Evolutionary conservation across 1,140 invertebrate genomes (phyloP), one percentile per base, ranked within the genome.

Genomic region (Dufourea novaeangliae): DNA sequence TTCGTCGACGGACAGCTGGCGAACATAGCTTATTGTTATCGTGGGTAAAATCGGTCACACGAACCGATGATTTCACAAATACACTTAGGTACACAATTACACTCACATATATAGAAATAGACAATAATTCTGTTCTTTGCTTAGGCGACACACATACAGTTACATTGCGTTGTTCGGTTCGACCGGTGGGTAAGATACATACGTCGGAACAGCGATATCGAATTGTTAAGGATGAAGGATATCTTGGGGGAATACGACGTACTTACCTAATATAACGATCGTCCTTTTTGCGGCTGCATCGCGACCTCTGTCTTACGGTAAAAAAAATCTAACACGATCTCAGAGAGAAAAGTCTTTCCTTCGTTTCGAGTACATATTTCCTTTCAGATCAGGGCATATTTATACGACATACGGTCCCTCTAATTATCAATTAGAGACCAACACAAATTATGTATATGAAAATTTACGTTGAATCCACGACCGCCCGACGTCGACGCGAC

Each of bases 71-170:
- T 85, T 86, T 78, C 63, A 50, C 17, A 46, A 25, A 56, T 8
- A 39, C 6, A 61, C 34, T 22, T 22, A 25, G 25, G n/a, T 10
- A 11, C 59, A 41, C n/a, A 41, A 12, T n/a, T 32, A 61, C 17
- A 62, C 29, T 34, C 69, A 56, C 17, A 14, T 80, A 84, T 68
- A 84, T 57, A 86, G 84, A 83, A 82, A 72, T 88, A 87, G 88
- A 90, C 88, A 90, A 90, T 90, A 90, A 90, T 82, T 83, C 29
- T 80, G 72, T 84, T 80, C n/a, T 76, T 80, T 72, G 59, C 11
- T 80, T 64, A 74, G 63, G 41, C 10, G 14, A 80, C 29, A 44
- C 44, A 50, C 29, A 54, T 25, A 57, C 37, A 56, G 66, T 69
- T 73, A 52, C 52, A 32, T 82, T 80, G 77, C 57, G 64, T 74